Conservation (phyloP, 23 tunicate genomes). For the Diplosoma virens region DNA sequence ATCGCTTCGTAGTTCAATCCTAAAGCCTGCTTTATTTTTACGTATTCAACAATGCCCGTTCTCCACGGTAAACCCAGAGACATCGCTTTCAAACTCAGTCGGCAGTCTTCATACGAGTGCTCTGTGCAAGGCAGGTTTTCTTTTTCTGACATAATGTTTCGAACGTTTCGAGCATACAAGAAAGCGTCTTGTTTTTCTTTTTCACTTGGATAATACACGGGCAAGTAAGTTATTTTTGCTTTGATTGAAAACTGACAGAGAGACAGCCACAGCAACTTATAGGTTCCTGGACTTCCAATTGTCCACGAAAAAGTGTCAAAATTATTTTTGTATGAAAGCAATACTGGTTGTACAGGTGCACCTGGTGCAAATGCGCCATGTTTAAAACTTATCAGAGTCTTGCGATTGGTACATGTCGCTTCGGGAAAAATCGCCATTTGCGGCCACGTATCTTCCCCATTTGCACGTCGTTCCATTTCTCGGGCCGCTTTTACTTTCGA, state of each 20-base stretch:
- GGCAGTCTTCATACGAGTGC: conserved; percentile 78
- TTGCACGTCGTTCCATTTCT: conserved; percentile 35
- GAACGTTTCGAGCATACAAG: conserved; percentile 69
- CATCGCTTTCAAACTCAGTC: conserved; percentile 61
- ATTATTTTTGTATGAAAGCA: conserved; percentile 49
- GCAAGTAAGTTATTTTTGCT: conserved; percentile 44
- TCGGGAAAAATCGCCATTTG: conserved; percentile 79
- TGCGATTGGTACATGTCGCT: conserved; percentile 86
- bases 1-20: conserved; percentile 52
- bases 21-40: conserved; percentile 54
- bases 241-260: conserved; percentile 62
- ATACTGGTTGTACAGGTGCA: conserved; percentile 74
- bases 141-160: conserved; percentile 35
- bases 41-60: conserved; percentile 73
- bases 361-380: conserved; percentile 90
- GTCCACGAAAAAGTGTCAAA: conserved; percentile 76
- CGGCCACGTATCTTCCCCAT: conserved; percentile 44
- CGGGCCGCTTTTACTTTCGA: conserved; percentile 49
- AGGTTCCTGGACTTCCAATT: conserved; percentile 56
- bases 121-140: conserved; percentile 62
- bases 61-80: conserved; percentile 61
- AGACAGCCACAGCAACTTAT: conserved; percentile 59
- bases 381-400: conserved; percentile 76
- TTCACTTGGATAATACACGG: conserved; percentile 54
- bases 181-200: conserved; percentile 60